Evolutionary conservation across 2,113 vertebrate species (phyloP).

Genomic region (Onychorhynchus coronatus): DNA sequence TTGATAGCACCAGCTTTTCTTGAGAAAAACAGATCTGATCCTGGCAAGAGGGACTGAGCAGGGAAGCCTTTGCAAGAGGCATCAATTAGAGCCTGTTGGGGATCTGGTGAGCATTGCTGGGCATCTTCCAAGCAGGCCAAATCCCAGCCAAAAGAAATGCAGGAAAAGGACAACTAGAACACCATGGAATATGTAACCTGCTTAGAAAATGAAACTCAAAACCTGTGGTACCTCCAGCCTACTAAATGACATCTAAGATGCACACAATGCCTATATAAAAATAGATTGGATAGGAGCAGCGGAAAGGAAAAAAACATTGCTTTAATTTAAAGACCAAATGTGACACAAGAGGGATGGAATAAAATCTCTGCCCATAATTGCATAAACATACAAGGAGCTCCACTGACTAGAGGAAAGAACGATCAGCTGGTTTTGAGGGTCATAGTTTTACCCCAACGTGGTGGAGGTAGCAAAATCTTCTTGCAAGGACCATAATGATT

Average conservation of each 20-base stretch:
- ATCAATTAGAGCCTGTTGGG: rapidly evolving
- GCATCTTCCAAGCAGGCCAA: not conserved
- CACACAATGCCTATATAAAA: not conserved
- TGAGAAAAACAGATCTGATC: not conserved
- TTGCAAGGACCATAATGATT: not conserved
- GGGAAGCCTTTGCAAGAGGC: not conserved
- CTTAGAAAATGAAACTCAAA: not conserved
- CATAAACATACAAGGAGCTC: not conserved
- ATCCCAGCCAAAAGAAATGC: not conserved
- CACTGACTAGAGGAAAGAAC: not conserved
- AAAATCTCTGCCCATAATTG: not conserved
- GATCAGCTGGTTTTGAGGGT: not conserved
- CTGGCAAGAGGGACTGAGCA: not conserved
- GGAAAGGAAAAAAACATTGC: not conserved
- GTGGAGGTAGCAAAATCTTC: not conserved
- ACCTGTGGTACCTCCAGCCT: not conserved
- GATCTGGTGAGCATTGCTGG: rapidly evolving
- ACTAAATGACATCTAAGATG: not conserved
- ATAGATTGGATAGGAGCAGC: not conserved
- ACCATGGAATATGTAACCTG: not conserved
- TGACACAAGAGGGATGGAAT: not conserved
- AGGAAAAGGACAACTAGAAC: not conserved
- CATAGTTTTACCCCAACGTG: not conserved
- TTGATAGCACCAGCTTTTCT: not conserved
- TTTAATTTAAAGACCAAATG: not conserved